Percentiles rank a stretch among this genome's conserved stretches.
Conservation (phyloP, 2,113 vertebrate genomes). For the Myrmophylax atrothorax region DNA sequence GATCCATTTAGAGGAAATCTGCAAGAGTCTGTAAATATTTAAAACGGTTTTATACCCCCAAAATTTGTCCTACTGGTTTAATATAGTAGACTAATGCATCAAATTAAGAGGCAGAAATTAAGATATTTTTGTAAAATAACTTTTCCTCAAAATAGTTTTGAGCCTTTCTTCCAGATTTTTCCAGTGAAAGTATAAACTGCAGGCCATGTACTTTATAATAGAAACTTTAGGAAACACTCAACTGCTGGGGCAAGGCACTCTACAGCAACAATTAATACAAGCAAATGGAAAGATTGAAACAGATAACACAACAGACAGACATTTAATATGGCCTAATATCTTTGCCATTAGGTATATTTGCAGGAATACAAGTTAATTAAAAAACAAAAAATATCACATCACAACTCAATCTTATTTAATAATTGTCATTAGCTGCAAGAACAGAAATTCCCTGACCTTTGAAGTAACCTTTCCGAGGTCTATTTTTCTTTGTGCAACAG, state of each 20-base stretch:
- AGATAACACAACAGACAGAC: neutral
- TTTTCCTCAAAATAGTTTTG: neutral
- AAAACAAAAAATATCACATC: neutral
- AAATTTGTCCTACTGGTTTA: neutral
- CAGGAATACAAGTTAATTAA: neutral
- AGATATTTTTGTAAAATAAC: neutral
- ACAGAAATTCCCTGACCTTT: conserved; percentile 23
- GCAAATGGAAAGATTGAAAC: neutral
- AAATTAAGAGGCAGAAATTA: neutral
- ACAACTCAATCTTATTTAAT: neutral
- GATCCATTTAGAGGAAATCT: neutral
- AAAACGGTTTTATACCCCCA: neutral
- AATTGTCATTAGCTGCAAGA: conserved; percentile 14
- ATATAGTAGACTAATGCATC: neutral
- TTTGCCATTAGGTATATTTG: neutral
- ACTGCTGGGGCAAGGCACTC: neutral
- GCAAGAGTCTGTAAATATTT: neutral
- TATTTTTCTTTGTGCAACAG: conserved; percentile 47
- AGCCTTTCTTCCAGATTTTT: neutral
- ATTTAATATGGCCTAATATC: neutral
- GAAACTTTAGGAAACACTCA: neutral
- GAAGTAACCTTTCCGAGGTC: conserved; percentile 25
- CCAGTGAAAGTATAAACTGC: neutral
- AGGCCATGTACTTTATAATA: neutral
- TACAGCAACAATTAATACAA: neutral